phyloP scores from a whole-genome alignment of 2,113 vertebrate genomes.

The Grammomys dolichurus region DNA sequence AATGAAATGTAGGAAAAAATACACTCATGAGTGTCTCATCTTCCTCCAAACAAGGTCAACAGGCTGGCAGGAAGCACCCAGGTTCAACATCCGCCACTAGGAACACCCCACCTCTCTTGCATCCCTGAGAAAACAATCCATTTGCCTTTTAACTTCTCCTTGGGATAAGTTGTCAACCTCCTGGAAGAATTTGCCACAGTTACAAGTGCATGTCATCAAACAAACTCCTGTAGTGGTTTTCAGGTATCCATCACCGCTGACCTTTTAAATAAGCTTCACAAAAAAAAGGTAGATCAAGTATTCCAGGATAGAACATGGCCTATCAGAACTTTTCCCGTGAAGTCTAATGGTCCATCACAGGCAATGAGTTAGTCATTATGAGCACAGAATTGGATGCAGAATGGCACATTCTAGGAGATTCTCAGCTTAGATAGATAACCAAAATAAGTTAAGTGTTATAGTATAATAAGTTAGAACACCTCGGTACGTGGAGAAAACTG shows the following conservation, averaged over 20 bases:
- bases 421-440: constrained; percentile 60
- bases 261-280: constrained; percentile 69
- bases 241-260: constrained; percentile 38
- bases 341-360: constrained; percentile 53
- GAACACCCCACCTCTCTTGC: neutral
- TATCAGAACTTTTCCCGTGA: constrained; percentile 54
- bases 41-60: neutral
- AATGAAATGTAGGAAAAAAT: constrained; percentile 19
- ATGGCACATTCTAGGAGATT: neutral
- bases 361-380: constrained; percentile 35
- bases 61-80: neutral
- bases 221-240: constrained; percentile 20
- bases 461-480: constrained; percentile 43
- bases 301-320: neutral
- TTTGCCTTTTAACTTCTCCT: constrained; percentile 43
- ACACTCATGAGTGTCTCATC: neutral
- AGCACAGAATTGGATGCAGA: constrained; percentile 41
- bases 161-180: constrained; percentile 55
- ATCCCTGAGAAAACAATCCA: constrained; percentile 29
- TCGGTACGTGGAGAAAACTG: constrained; percentile 7
- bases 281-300: neutral
- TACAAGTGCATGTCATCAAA: constrained; percentile 64
- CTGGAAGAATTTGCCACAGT: constrained; percentile 46
- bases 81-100: neutral
- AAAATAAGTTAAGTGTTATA: constrained; percentile 51